Evolutionary conservation across 2,888 invertebrate species (phyloP).

Genomic region (Drosophila ustulata): DNA sequence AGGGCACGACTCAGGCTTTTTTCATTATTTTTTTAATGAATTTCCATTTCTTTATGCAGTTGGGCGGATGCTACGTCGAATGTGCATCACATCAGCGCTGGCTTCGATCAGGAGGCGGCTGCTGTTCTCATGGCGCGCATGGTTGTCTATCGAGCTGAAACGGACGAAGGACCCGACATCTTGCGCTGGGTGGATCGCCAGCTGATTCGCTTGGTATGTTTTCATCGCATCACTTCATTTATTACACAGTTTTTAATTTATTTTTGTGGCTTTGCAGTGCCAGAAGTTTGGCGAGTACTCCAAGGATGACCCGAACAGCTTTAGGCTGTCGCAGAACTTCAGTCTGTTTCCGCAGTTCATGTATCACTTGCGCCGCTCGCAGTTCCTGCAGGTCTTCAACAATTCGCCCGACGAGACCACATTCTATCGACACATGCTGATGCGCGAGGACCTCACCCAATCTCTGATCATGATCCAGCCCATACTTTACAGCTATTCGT

Average conservation of each 20-base stretch:
- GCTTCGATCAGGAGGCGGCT: conserved; percentile 99
- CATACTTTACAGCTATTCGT: conserved; percentile 98
- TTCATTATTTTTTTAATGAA: not conserved
- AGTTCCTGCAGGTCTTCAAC: conserved; percentile 99
- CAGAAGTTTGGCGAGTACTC: conserved; percentile 99
- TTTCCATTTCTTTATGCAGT: conserved; percentile 79
- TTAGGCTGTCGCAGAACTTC: conserved; percentile 98
- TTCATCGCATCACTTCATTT: not conserved
- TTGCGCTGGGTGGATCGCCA: conserved; percentile 99
- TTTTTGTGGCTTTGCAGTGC: conserved; percentile 88
- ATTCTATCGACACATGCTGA: conserved; percentile 98
- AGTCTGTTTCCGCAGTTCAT: conserved; percentile 99
- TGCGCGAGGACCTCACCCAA: conserved; percentile 98
- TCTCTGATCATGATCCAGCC: conserved; percentile 99
- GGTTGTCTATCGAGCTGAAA: conserved; percentile 97
- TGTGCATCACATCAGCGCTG: conserved; percentile 95
- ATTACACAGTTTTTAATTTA: not conserved
- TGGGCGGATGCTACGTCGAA: conserved; percentile 98
- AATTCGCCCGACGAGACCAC: conserved; percentile 99
- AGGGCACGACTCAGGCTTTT: no score
- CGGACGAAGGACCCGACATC: conserved; percentile 98
- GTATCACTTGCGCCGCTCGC: conserved; percentile 99
- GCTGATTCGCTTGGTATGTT: conserved; percentile 94
- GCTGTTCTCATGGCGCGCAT: conserved; percentile 98
- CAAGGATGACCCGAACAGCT: conserved; percentile 98